Conservation (phyloP, 2,888 invertebrate species). For the Hydraecia micacea region DNA sequence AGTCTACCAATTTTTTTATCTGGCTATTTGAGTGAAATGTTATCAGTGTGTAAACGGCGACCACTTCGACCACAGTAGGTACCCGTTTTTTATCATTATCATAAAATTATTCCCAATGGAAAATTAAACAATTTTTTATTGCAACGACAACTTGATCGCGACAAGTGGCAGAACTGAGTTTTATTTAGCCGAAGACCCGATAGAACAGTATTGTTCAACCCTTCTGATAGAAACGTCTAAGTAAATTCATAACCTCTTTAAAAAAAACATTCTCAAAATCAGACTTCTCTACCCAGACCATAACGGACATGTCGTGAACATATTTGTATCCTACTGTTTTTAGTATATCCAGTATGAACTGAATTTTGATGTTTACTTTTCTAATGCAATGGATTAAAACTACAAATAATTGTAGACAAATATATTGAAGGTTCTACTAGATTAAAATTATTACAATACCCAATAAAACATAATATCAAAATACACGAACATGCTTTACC, state of each 20-base stretch:
- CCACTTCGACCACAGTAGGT: slow-evolving; percentile 18
- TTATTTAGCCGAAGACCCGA: neutral
- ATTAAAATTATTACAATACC: slow-evolving; percentile 4
- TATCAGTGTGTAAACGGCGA: slow-evolving; percentile 6
- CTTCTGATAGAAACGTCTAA: neutral
- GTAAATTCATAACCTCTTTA: neutral
- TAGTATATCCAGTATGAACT: neutral
- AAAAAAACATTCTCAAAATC: neutral
- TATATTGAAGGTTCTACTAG: neutral
- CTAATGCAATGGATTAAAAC: neutral
- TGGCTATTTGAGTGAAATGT: neutral
- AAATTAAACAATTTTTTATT: too few species aligned
- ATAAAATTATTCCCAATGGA: neutral
- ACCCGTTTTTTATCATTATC: neutral
- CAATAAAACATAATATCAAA: slow-evolving; percentile 25
- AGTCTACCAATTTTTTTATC: neutral
- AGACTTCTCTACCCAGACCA: neutral
- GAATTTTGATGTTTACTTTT: neutral
- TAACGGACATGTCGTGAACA: slow-evolving; percentile 10
- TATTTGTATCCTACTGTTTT: slow-evolving; percentile 4
- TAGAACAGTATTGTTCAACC: neutral
- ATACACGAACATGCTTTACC: slow-evolving; percentile 60
- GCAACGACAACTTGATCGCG: neutral
- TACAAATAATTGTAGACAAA: slow-evolving; percentile 2
- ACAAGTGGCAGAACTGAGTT: neutral